Evolutionary conservation across 1,140 invertebrate species (phyloP).

Genomic region (Melipona quadrifasciata): DNA sequence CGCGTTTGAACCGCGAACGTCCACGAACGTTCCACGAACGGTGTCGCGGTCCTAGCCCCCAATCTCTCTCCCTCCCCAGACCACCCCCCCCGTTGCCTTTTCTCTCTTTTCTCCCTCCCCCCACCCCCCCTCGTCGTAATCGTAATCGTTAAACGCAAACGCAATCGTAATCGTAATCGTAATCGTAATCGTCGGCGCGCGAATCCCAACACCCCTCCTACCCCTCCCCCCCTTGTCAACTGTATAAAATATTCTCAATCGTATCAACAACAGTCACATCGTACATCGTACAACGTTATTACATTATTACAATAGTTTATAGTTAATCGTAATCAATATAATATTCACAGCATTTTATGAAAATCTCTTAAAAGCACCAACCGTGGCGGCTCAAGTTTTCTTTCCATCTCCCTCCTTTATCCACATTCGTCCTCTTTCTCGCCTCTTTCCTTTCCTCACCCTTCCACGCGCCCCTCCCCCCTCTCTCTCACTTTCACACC

Average conservation of each 20-base stretch:
- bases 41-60: constrained; percentile 55
- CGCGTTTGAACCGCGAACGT: constrained; percentile 27
- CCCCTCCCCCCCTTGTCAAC: constrained; percentile 65
- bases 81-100: not conserved
- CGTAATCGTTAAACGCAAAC: too few relatives aligned
- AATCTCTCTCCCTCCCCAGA: constrained; percentile 10
- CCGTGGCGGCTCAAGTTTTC: constrained; percentile 73
- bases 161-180: too few relatives aligned
- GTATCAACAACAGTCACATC: constrained; percentile 81
- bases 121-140: too few relatives aligned
- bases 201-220: constrained; percentile 44
- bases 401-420: not conserved
- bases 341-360: constrained; percentile 82
- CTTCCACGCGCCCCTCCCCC: accelerated
- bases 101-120: too few relatives aligned
- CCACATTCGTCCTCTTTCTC: constrained; percentile 7
- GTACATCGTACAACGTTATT: constrained; percentile 79
- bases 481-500: not conserved
- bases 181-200: constrained; percentile 25
- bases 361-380: constrained; percentile 82
- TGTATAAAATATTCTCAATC: constrained; percentile 82
- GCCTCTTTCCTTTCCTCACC: not conserved
- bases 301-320: constrained; percentile 80
- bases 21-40: constrained; percentile 31
- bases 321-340: constrained; percentile 80